Evolutionary conservation across 2,113 vertebrate species (phyloP).

Genomic region (Gymnobelideus leadbeateri): DNA sequence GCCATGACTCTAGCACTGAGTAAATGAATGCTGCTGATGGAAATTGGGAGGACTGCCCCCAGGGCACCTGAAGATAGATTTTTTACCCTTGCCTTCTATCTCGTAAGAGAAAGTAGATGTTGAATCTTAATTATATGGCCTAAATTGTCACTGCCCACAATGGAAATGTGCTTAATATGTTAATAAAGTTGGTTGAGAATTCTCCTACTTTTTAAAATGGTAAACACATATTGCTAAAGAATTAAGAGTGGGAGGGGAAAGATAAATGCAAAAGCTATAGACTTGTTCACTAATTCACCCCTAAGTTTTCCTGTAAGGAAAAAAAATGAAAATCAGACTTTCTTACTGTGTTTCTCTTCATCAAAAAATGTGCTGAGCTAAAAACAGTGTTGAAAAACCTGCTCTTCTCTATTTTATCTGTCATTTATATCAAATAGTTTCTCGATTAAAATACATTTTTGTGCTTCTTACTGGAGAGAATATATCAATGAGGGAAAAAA

Average conservation of each 20-base stretch:
- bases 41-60: not conserved
- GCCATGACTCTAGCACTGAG: not conserved
- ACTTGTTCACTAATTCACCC: conserved; percentile 23
- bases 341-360: conserved; percentile 61
- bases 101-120: conserved; percentile 36
- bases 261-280: conserved; percentile 41
- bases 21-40: conserved; percentile 8
- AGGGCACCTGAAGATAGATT: conserved; percentile 40
- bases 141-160: conserved; percentile 28
- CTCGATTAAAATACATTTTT: conserved; percentile 72
- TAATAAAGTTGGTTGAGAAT: conserved; percentile 37
- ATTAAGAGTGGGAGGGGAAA: conserved; percentile 43
- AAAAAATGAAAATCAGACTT: conserved; percentile 62
- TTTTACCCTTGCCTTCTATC: conserved; percentile 43
- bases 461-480: conserved; percentile 42
- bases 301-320: conserved; percentile 61
- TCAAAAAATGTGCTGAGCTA: conserved; percentile 53
- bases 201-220: conserved; percentile 65
- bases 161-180: conserved; percentile 47
- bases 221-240: conserved; percentile 20
- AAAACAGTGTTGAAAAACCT: conserved; percentile 47
- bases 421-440: conserved; percentile 64
- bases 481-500: conserved; percentile 55
- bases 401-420: conserved; percentile 56
- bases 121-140: conserved; percentile 55